Conservation (phyloP, 2,113 vertebrate genomes). For the Laterallus jamaicensis region DNA sequence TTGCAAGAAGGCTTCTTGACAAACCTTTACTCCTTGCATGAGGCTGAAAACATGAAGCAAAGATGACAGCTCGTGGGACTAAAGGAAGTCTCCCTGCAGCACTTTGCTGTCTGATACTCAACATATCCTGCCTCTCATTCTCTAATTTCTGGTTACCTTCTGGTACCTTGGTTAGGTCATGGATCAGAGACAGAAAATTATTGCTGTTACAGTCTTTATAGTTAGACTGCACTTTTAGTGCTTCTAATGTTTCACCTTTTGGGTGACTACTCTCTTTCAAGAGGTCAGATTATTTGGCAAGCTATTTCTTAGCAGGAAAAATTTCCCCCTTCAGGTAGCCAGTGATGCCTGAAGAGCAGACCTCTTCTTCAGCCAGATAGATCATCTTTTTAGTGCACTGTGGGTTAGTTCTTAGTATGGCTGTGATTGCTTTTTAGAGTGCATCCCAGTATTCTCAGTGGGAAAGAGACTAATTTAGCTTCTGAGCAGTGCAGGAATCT, state of each 20-base stretch:
- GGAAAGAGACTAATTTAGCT: neutral
- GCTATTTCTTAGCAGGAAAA: neutral
- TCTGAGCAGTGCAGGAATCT: neutral
- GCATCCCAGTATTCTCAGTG: neutral
- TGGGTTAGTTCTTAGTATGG: neutral
- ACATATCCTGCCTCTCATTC: neutral
- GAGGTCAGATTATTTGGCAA: neutral
- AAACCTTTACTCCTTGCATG: neutral
- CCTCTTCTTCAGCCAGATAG: neutral
- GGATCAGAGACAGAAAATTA: constrained; percentile 18
- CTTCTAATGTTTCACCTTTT: neutral
- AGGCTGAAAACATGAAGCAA: neutral
- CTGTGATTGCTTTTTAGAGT: neutral
- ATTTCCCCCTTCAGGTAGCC: neutral
- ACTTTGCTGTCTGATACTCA: neutral
- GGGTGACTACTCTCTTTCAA: neutral
- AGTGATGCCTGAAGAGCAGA: neutral
- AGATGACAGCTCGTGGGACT: neutral
- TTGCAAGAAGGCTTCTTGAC: neutral
- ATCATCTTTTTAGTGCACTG: neutral
- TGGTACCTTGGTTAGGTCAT: constrained; percentile 19
- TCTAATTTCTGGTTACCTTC: constrained; percentile 11
- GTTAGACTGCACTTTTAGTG: neutral
- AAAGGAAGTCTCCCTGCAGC: constrained; percentile 26
- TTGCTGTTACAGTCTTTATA: constrained; percentile 21